Base-by-base conservation (phyloP, 2,113 vertebrate species). In the Fukomys damarensis region DNA sequence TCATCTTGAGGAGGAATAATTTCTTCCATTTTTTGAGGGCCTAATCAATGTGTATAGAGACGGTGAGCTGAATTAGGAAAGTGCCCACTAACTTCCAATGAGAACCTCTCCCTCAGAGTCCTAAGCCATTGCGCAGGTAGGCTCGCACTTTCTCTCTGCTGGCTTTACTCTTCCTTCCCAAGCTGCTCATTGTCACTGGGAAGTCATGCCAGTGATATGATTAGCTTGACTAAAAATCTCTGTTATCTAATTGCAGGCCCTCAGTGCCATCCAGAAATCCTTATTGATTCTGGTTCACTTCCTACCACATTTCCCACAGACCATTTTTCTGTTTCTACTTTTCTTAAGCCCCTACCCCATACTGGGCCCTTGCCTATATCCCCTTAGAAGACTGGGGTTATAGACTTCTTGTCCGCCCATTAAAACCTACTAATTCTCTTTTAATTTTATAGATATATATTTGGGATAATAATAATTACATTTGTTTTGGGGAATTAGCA, bases 161-260 rank as follows among this genome's bases (percentile, higher is more conserved):
- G 38, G 1, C 43, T 74, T 84, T 38, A 24, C 49, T 85, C 49
- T 94, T 81, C 63, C 35, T 70, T 65, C 12, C 49, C 49, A 70
- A 84, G 72, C 46, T 52, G 43, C 38, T 86, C n/a, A n/a, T 70
- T 61, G 61, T 94, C 76, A 32, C 61, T 52, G 46, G 90, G 77
- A 92, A 88, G 79, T 84, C 94, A 76, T 22, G 30, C 54, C 43
- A 16, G 5, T 54, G 56, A 79, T 41, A 8, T 68, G 94, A 89
- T 89, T 56, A 92, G 83, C 26, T 38, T 26, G 6, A 35, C 38
- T 41, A 52, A 83, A 86, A 54, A 72, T 85, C 38, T 65, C 66
- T 87, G 28, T 76, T 95, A 93, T 86, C 87, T 96, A 86, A 96
- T 92, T 83, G 86, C 41, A 12, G 65, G 54, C 26, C 52, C 16